Base-by-base conservation (phyloP, 2,888 invertebrate genomes). In the Nomada ruficornis region DNA sequence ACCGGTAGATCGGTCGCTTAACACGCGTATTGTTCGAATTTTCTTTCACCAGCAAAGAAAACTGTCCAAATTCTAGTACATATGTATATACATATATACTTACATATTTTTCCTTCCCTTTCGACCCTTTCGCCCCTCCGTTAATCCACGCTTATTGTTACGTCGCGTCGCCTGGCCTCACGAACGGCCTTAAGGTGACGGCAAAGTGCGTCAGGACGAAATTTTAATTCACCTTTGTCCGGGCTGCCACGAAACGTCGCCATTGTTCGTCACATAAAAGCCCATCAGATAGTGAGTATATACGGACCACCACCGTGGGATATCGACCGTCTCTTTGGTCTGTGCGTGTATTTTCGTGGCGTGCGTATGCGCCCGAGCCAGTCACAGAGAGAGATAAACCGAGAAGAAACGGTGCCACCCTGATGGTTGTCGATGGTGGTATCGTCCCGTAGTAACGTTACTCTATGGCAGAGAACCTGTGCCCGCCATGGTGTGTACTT, bases 201-300 rank as follows among this genome's bases (percentile, higher is more conserved):
- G 77, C 57, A 77, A 74, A 78, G 72, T 76, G 83, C 78, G 83
- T 69, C 65, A 50, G 62, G 71, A 72, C 65, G 75, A 84, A 85
- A 77, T 86, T 86, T 82, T 88, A 88, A 87, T 87, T 84, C 79
- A 71, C 81, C 88, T 82, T 85, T 87, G 87, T 83, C 67, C 64
- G 57, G 20, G 50, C 59, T 55, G 59, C 67, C 78, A 67, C 74
- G 78, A 85, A 83, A 86, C 75, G 77, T 76, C 64, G 83, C 78
- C 82, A 89, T 88, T 88, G 85, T 88, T 83, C 87, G 85, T 74
- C 80, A 73, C 73, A 82, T 87, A 85, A 89, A 89, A 89, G 89
- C 88, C 82, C 76, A 82, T 80, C 82, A 74, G 82, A 87, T 83
- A 83, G 68, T 67, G 75, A 67, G 55, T 65, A 76, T 74, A 74